These are phyloP conservation scores for Seira ritae DNA, from an alignment of 2,888 invertebrate species.

Conservation along the genomic window DNA sequence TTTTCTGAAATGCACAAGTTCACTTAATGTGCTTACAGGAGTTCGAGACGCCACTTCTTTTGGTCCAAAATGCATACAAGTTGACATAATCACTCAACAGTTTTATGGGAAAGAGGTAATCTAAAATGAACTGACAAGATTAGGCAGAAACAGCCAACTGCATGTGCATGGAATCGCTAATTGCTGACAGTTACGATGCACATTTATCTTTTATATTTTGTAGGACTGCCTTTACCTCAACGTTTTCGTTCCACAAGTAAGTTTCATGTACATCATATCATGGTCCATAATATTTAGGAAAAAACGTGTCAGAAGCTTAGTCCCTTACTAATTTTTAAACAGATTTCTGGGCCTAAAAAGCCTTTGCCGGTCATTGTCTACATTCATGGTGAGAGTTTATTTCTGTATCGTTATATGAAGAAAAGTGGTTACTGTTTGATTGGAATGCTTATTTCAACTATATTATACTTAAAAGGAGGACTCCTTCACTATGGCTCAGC, in stretches of 20 bases:
- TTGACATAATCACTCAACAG: not conserved
- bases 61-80: slow-evolving; percentile 31
- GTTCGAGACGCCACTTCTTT: slow-evolving; percentile 26
- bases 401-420: no score
- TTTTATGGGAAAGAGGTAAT: slow-evolving; percentile 36
- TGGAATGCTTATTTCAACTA: no score
- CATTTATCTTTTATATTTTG: not conserved
- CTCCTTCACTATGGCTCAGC: not conserved
- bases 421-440: no score
- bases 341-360: slow-evolving; percentile 41
- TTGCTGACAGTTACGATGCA: no score
- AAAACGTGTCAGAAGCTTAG: no score
- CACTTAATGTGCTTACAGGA: no score
- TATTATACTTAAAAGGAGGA: not conserved
- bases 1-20: no score
- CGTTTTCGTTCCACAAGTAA: slow-evolving; percentile 28
- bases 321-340: slow-evolving; percentile 16
- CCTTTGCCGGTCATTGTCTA: slow-evolving; percentile 54
- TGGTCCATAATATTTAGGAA: no score
- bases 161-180: no score
- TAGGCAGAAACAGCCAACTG: no score
- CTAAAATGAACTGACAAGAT: no score
- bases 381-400: slow-evolving; percentile 36
- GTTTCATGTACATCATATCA: no score
- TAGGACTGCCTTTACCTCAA: not conserved